Conservation (phyloP, 2,113 vertebrate genomes). For the Grus americana region DNA sequence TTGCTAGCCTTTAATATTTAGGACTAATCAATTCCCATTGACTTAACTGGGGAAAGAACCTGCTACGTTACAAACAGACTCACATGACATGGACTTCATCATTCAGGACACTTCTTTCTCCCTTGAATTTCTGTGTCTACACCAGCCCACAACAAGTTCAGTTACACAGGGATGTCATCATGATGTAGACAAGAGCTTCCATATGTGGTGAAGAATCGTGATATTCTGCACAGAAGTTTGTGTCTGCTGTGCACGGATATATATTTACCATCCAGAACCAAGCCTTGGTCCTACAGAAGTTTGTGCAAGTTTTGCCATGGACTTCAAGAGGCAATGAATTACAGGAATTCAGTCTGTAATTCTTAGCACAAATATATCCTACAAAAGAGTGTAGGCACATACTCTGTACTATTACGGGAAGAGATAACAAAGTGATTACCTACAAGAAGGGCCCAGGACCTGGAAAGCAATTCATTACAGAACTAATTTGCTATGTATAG, state of each 20-base stretch:
- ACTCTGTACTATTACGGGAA: not conserved
- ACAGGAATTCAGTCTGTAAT: not conserved
- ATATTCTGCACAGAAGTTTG: not conserved
- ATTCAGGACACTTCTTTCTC: not conserved
- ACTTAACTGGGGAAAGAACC: not conserved
- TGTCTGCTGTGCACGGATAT: not conserved
- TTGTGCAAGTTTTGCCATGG: not conserved
- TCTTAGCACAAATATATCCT: not conserved
- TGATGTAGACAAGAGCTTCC: not conserved
- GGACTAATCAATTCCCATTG: not conserved
- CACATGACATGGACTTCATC: not conserved
- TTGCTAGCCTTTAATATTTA: not conserved
- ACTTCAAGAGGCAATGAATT: not conserved
- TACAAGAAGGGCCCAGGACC: not conserved
- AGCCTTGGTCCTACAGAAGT: not conserved
- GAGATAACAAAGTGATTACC: not conserved
- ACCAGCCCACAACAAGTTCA: not conserved
- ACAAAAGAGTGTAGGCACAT: not conserved
- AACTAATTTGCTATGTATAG: not conserved
- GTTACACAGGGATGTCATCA: not conserved
- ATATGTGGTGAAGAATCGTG: rapidly evolving
- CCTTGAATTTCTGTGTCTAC: not conserved
- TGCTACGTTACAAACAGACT: not conserved
- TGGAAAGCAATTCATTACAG: not conserved
- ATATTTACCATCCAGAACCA: not conserved